Percentiles rank a stretch among this genome's conserved stretches.
Evolutionary conservation across 2,797 vertebrate species (phyloP).

Genomic region (Otus scops): DNA sequence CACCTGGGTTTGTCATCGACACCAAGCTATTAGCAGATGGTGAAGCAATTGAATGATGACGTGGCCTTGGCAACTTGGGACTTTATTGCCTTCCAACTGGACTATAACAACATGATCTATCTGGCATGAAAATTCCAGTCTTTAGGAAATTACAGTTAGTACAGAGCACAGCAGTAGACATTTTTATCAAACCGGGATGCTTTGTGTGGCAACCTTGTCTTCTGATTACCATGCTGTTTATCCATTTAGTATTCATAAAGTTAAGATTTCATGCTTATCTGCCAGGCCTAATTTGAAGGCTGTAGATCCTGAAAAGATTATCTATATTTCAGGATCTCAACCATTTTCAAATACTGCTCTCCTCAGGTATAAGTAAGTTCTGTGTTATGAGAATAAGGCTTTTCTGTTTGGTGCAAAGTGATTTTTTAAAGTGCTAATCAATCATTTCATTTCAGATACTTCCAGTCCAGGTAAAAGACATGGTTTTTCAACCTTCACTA

Average conservation of each 20-base stretch:
- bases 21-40: background rate
- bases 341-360: background rate
- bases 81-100: constrained; percentile 7
- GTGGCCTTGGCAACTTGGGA: background rate
- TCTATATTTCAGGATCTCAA: background rate
- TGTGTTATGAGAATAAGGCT: background rate
- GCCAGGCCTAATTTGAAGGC: background rate
- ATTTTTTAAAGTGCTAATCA: background rate
- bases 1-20: constrained; percentile 4
- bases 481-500: background rate
- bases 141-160: constrained; percentile 33
- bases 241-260: background rate
- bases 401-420: background rate
- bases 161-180: background rate
- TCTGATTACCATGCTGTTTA: background rate
- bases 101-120: background rate
- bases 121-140: constrained; percentile 38
- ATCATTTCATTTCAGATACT: background rate
- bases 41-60: background rate
- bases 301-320: background rate
- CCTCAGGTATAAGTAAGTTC: background rate
- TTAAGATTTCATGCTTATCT: background rate
- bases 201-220: background rate
- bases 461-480: background rate
- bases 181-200: background rate